Evolutionary conservation across 2,113 vertebrate species (phyloP), one percentile per base, ranked within the genome.

Genomic region (Boulengeromyrus knoepffleri): DNA sequence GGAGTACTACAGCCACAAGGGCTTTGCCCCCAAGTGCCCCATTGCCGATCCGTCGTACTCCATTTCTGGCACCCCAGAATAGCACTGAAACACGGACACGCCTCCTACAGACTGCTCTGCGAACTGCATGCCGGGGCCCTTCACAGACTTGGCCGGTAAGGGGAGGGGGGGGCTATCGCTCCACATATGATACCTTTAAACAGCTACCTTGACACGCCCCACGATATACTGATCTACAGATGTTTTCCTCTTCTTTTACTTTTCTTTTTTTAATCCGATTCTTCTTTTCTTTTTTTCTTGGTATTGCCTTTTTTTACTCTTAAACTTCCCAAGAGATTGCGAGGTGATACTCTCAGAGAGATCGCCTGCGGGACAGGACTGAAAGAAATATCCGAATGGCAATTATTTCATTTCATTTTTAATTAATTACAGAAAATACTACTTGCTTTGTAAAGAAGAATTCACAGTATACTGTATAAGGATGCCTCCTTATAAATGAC

Each of bases 1-100:
- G 90, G 98, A 98, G 91, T 98, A 97, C 93, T 98, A 97, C 95
- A 99, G 98, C 94, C 97, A 97, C 94, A 98, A 97, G 93, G 97
- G 95, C 84, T 97, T 98, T 58, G 93, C 96, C 0, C 98, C 97
- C 0, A 97, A 97, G 49, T 95, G 94, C 92, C 95, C 96, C 5
- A 49, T 94, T 2, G 45, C 94, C 87, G 94, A 95, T 17, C 91
- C 94, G 52, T 92, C 90, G 0, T 95, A 95, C 92, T 95, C 96
- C 10, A 87, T 95, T 2, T 94, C 96, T 85, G 93, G 94, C 92
- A 96, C 93, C 0, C 96, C 97, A 15, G 96, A 96, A 90, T 97
- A 95, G 95, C 77, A 19, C 66, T 45, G 77, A 83, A 13, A 24
- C 52, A 85, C 12, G 83, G 83, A 39, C 3, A 13, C 17, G 31